Conservation (phyloP, 1,140 invertebrate genomes). For the Mylabris phalerata region DNA sequence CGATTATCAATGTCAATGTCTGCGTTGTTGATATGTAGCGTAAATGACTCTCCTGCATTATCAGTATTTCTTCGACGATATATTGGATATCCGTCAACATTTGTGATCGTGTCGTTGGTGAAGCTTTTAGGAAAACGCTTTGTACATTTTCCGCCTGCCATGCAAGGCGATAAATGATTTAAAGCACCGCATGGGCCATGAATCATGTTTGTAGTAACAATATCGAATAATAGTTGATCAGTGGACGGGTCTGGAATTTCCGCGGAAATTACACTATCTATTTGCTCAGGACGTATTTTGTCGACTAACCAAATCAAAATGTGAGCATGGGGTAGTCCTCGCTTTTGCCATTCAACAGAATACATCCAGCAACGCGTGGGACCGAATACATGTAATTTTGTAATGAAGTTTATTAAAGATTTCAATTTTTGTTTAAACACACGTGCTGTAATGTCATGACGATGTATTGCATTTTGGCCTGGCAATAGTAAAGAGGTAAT, state of each 20-base stretch:
- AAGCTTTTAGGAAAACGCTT: constrained; percentile 6
- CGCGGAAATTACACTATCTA: constrained; percentile 46
- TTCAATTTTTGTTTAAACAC: constrained; percentile 39
- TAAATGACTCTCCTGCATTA: neutral
- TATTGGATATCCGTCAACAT: constrained; percentile 4
- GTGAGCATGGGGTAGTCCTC: constrained; percentile 45
- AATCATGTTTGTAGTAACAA: constrained; percentile 42
- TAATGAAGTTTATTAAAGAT: constrained; percentile 29
- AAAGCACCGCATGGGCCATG: constrained; percentile 35
- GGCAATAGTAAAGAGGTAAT: constrained; percentile 37
- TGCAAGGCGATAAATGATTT: constrained; percentile 39
- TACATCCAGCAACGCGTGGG: constrained; percentile 26
- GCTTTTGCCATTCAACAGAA: constrained; percentile 37
- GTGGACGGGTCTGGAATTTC: constrained; percentile 45
- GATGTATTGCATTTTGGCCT: constrained; percentile 40
- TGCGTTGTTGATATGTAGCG: neutral
- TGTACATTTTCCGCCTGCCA: constrained; percentile 20
- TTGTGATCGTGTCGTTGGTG: neutral
- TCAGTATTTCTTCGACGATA: constrained; percentile 12
- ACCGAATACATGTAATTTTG: constrained; percentile 31
- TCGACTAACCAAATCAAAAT: constrained; percentile 42
- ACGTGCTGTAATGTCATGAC: constrained; percentile 39
- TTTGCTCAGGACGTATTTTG: constrained; percentile 37
- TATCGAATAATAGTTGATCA: constrained; percentile 39
- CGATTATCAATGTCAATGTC: no score